Evolutionary conservation across 1,140 invertebrate species (phyloP).

Genomic region (Sinonovacula constricta): DNA sequence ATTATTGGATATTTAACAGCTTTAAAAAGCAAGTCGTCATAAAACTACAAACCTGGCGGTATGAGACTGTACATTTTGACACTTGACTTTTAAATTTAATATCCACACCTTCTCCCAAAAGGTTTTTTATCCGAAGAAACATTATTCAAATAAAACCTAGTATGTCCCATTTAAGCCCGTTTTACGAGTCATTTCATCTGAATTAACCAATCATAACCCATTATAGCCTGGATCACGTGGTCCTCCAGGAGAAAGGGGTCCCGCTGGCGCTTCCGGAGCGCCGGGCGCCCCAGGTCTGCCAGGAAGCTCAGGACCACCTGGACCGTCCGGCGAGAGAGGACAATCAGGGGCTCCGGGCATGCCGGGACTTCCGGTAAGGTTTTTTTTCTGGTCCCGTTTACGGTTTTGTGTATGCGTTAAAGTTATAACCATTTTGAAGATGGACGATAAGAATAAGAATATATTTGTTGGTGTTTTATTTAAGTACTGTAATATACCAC

Average conservation of each 20-base stretch:
- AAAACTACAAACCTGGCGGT: no score
- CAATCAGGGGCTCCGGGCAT: slow-evolving; percentile 74
- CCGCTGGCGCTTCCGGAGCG: slow-evolving; percentile 61
- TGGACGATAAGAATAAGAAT: background rate
- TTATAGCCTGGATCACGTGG: slow-evolving; percentile 73
- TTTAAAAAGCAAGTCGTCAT: no score
- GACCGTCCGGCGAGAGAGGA: slow-evolving; percentile 67
- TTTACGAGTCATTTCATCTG: no score
- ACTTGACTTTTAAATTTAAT: no score
- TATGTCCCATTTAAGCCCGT: no score
- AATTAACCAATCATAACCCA: no score
- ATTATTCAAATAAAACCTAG: no score
- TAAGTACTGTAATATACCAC: no score
- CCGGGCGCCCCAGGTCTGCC: slow-evolving; percentile 71
- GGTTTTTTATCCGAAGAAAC: no score
- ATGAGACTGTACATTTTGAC: no score
- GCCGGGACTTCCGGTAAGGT: slow-evolving; percentile 72
- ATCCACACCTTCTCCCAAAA: no score
- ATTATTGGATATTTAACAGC: no score
- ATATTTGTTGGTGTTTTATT: background rate
- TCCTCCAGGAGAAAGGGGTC: slow-evolving; percentile 65
- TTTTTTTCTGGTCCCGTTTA: background rate
- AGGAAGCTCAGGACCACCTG: slow-evolving; percentile 65
- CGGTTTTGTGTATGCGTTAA: background rate
- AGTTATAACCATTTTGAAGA: background rate